Evolutionary conservation across 2,797 vertebrate species (phyloP), one percentile per base, ranked within the genome.

Genomic region (Protosalanx chinensis): DNA sequence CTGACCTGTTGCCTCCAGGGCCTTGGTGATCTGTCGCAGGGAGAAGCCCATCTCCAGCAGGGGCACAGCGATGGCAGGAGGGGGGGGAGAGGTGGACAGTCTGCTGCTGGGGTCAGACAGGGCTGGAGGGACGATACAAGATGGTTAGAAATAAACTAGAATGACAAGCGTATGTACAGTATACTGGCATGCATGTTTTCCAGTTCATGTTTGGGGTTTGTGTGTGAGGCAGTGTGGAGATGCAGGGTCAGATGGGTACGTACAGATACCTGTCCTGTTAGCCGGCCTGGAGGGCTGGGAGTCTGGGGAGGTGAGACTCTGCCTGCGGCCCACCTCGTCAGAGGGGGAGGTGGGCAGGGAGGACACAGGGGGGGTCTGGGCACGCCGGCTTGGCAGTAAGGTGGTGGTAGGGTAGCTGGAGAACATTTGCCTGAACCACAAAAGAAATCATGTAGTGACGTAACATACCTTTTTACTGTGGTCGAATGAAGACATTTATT

Each of bases 21-120:
- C 97, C 89, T 97, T 98, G 74, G 95, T 94, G 85, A 99, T 99
- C 73, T 99, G 97, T 5, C 96, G 89, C 79, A 99, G 93, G 8
- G 97, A 96, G 84, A 99, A 99, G 0, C 97, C 97, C 97, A 99
- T 99, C 90, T 99, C 97, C 60, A 99, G 75, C 75, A 99, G 90
- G 0, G 97, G 97, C 20, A 97, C 97, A 16, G 97, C 96, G 64
- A 99, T 98, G 66, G 97, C 96, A n/a, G 97, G 96, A 61, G 97
- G 97, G 32, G 97, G 97, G 6, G 97, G 97, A 4, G 97, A 98
- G 0, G 97, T 98, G 6, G 97, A 99, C 75, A 98, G 95, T 15
- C 97, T 91, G 86, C 97, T 99, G 90, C 94, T 99, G 70, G 97
- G 97, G 85, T 99, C 97, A 2, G 97, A 99, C 76, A 96, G 87